Percentiles rank a stretch among this genome's conserved stretches.
Conservation (phyloP, 2,888 invertebrate genomes). For the Acanthosepion esculentum region DNA sequence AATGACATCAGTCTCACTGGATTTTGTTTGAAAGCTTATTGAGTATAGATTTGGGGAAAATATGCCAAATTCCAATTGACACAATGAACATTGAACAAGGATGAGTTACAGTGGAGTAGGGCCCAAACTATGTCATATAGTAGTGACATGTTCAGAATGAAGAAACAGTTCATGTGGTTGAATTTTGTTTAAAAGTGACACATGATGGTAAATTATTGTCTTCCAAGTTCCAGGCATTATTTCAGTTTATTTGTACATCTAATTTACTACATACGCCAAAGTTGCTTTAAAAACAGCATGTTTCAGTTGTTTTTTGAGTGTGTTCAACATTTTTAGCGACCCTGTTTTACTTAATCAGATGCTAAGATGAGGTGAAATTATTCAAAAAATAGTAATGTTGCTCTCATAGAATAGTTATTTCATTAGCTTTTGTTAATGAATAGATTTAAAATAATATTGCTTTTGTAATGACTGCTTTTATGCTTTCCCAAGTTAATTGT, state of each 20-base stretch:
- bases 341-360: no score
- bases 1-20: not conserved
- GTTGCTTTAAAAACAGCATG: not conserved
- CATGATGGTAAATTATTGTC: not conserved
- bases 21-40: not conserved
- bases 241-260: not conserved
- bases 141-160: not conserved
- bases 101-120: not conserved
- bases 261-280: not conserved
- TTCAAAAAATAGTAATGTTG: no score
- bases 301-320: no score
- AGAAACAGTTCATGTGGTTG: not conserved
- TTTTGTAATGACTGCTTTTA: not conserved
- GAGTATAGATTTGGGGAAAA: not conserved
- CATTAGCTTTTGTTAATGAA: no score
- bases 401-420: no score
- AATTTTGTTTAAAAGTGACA: not conserved
- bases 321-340: no score
- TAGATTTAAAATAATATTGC: no score
- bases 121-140: not conserved
- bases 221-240: not conserved
- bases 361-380: no score
- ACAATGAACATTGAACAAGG: not conserved
- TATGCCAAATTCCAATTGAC: not conserved
- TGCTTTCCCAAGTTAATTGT: not conserved